Evolutionary conservation across 2,113 vertebrate species (phyloP), one percentile per base, ranked within the genome.

Genomic region (Embiotoca jacksoni): DNA sequence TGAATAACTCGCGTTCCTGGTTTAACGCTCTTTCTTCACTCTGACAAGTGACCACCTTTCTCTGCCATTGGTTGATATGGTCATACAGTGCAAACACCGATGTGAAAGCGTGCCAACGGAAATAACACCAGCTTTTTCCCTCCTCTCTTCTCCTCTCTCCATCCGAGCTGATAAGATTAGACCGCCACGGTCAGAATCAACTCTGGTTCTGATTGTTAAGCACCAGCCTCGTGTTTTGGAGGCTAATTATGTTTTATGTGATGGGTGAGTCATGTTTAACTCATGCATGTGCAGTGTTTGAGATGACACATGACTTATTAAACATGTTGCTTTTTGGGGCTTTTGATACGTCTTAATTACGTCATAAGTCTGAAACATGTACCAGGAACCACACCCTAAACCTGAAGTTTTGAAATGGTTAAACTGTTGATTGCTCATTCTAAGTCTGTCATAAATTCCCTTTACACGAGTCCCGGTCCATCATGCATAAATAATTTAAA

Each of bases 91-190:
- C 83, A 87, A 85, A 87, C 73, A 78, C 66, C 64, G 67, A 78
- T 70, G 74, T 83, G 50, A 88, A 73, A 72, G 41, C 54, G 78
- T 72, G 86, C 83, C 86, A 85, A 82, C 86, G 85, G 92, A 94
- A 94, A 93, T 87, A 89, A 91, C 85, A 88, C 72, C 70, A 70
- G 53, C 61, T 33, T 30, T 77, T 63, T 72, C 62, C 78, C 72
- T 54, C 70, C 64, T 53, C 62, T 5, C 37, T 65, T 74, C 14
- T 23, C 23, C 61, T 44, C 60, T 75, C 76, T 50, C 55, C 75
- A 36, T 74, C 61, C 54, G 13, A 36, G 62, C 81, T 84, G 93
- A 93, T 91, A 86, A 90, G 81, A 89, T 89, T 76, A 78, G 59
- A 33, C 44, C 23, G 23, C 81, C 33, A 41, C 72, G 80, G 73